phyloP scores from a whole-genome alignment of 2,113 vertebrate species.

The Peromyscus californicus region DNA sequence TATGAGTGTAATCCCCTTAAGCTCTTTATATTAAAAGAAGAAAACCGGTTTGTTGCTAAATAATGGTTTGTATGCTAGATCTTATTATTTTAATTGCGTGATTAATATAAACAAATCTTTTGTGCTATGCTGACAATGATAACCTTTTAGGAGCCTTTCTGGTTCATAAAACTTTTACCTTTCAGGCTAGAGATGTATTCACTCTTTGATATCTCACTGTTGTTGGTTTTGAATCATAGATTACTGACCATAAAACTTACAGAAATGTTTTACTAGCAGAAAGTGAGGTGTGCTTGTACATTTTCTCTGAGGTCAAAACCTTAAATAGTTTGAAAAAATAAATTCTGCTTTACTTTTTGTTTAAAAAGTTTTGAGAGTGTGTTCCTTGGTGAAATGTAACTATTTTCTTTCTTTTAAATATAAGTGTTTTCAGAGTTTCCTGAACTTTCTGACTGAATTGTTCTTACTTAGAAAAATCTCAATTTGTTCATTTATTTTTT shows the following conservation, averaged over 20 bases:
- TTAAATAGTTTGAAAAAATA: constrained; percentile 2
- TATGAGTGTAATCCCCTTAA: background rate
- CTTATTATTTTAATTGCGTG: background rate
- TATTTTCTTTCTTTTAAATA: background rate
- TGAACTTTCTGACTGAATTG: constrained; percentile 35
- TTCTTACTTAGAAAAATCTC: background rate
- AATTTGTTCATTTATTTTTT: background rate
- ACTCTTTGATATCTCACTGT: background rate
- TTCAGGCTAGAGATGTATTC: constrained; percentile 32
- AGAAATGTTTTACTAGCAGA: background rate
- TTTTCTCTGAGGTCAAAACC: background rate
- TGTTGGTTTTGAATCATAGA: background rate
- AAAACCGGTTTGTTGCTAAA: constrained; percentile 4
- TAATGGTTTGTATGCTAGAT: background rate
- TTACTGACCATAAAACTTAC: background rate
- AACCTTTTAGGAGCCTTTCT: background rate
- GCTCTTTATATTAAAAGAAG: constrained; percentile 23
- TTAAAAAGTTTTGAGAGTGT: background rate
- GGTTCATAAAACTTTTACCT: background rate
- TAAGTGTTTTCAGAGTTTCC: background rate
- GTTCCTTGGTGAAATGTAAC: background rate
- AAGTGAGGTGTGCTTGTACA: background rate
- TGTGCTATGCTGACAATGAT: background rate
- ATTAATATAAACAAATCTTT: background rate
- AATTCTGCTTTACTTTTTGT: background rate